Percentiles rank a stretch among this genome's conserved stretches.
phyloP scores from a whole-genome alignment of 2,113 vertebrate genomes.

The Hippopotamus amphibius region DNA sequence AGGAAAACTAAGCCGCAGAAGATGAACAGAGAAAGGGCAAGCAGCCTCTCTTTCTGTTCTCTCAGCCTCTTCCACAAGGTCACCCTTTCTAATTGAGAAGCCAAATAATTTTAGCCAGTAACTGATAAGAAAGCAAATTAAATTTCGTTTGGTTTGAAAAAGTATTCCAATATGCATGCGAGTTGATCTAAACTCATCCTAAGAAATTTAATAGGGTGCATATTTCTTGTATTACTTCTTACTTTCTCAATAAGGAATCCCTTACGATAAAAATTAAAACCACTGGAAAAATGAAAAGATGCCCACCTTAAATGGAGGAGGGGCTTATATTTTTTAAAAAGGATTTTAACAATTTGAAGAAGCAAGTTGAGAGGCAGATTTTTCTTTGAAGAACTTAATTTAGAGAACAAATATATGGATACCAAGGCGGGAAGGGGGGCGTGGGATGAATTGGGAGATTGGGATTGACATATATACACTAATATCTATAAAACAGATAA shows the following conservation, averaged over 20 bases:
- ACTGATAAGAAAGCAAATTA: conserved; percentile 53
- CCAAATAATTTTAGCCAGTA: conserved; percentile 9
- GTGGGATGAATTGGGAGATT: no score
- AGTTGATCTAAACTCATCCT: not conserved
- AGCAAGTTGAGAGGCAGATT: not conserved
- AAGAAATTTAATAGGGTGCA: not conserved
- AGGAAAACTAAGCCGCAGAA: not conserved
- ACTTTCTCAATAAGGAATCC: not conserved
- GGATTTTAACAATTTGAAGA: conserved; percentile 3
- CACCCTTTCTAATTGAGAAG: not conserved
- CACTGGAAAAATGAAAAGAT: not conserved
- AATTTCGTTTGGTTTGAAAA: conserved; percentile 55
- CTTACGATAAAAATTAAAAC: conserved; percentile 26
- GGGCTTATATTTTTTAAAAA: not conserved
- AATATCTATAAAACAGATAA: no score
- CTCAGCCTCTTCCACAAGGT: not conserved
- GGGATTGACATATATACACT: no score
- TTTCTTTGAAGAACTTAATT: conserved; percentile 8
- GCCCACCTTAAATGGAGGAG: not conserved
- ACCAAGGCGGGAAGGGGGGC: no score
- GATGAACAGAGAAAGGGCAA: not conserved
- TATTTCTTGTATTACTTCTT: not conserved
- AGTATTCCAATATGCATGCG: not conserved
- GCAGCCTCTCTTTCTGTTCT: not conserved
- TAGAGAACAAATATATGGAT: not conserved